Base-by-base conservation (phyloP, 53 echinoderm and acorn worm species). In the Luidia sarsii region DNA sequence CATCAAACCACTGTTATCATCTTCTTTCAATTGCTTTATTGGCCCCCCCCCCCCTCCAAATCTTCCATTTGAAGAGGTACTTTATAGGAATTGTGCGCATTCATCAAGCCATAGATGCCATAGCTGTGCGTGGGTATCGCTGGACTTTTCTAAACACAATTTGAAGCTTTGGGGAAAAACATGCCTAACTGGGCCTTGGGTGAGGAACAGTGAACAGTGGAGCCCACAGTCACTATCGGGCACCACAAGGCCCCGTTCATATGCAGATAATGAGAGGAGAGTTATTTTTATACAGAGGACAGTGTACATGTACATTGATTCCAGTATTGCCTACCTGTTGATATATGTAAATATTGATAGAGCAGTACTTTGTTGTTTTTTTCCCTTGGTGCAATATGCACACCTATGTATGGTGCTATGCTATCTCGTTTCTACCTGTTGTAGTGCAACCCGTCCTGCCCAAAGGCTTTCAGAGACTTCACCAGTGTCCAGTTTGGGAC, bases 121-220 rank as follows among this genome's bases (percentile, higher is more conserved):
- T n/a, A n/a, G n/a, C n/a, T n/a, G 4, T 68, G 48, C 49, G 48
- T 14, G 37, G 16, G 20, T 61, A 60, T 43, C 77, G 60, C 60
- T 31, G 19, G 35, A 37, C 48, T 74, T 74, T 36, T 39, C 32
- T 24, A 57, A 74, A 48, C 46, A 43, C 48, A 46, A 61, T 77
- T 77, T 77, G 77, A 77, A 77, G 77, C 77, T 77, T 77, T 77
- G 77, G 46, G 28, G n/a, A 77, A n/a, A n/a, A n/a, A n/a, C n/a
- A n/a, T n/a, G n/a, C n/a, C n/a, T n/a, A n/a, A n/a, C n/a, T n/a
- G n/a, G n/a, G n/a, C n/a, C n/a, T n/a, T n/a, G n/a, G n/a, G n/a
- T n/a, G n/a, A n/a, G n/a, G n/a, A n/a, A n/a, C n/a, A n/a, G 18
- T 19, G 18, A 14, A 57, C 57, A 57, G 13, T 39, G 7, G 37